A percentile compares a stretch with the other conserved stretches of the same genome.
phyloP scores from a whole-genome alignment of 2,888 invertebrate genomes.

The Drosophila anomalata region DNA sequence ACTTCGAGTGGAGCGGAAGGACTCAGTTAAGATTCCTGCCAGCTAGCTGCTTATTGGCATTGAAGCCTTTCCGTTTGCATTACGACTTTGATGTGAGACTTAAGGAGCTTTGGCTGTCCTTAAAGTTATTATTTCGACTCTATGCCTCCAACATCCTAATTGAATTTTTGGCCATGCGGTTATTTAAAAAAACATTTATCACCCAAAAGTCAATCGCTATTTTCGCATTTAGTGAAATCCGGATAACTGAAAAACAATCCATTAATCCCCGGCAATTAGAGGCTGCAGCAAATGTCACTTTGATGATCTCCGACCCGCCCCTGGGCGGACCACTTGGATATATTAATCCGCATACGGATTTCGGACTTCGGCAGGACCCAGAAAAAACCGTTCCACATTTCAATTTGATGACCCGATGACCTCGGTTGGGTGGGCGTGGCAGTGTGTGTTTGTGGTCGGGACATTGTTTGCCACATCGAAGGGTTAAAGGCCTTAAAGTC shows the following conservation, averaged over 20 bases:
- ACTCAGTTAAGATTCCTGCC: conserved; percentile 32
- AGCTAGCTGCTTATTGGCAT: conserved; percentile 43
- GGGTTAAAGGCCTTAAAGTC: conserved; percentile 66
- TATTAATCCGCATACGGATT: conserved; percentile 42
- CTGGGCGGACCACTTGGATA: conserved; percentile 7
- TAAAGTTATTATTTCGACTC: conserved; percentile 11
- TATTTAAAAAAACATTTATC: conserved; percentile 44
- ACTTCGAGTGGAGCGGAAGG: conserved; percentile 30
- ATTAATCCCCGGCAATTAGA: conserved; percentile 66
- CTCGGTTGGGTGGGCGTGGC: conserved; percentile 38
- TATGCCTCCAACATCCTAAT: background rate
- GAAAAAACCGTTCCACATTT: conserved; percentile 47
- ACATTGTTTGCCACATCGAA: conserved; percentile 50
- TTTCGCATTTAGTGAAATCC: conserved; percentile 48
- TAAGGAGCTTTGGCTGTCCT: conserved; percentile 9
- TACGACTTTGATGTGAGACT: conserved; percentile 25
- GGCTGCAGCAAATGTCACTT: conserved; percentile 57
- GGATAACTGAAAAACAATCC: conserved; percentile 35
- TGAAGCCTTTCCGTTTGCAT: conserved; percentile 41
- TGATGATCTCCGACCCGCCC: conserved; percentile 50
- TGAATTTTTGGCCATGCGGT: background rate
- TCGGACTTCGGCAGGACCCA: conserved; percentile 23
- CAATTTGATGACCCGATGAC: conserved; percentile 70
- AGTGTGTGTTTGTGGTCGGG: conserved; percentile 12
- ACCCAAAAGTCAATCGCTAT: conserved; percentile 33